A percentile compares a stretch with the other conserved stretches of the same genome.
phyloP scores from a whole-genome alignment of 2,888 invertebrate genomes.

The Hypolimnas misippus region DNA sequence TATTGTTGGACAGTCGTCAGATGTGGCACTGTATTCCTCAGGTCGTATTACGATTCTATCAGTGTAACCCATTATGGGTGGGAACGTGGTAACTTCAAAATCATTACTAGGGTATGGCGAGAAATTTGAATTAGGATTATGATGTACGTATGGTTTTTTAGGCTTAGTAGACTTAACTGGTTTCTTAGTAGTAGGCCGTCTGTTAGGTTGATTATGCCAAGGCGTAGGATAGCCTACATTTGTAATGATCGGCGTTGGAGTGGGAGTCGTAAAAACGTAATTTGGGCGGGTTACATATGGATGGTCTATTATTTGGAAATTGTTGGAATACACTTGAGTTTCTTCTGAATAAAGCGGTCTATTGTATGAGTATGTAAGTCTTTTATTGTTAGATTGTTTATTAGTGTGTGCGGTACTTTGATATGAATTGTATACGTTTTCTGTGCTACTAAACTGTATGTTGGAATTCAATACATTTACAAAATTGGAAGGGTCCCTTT shows the following conservation, averaged over 20 bases:
- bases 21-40: slow-evolving; percentile 72
- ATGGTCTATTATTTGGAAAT: slow-evolving; percentile 62
- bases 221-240: slow-evolving; percentile 70
- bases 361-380: slow-evolving; percentile 50
- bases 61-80: slow-evolving; percentile 68
- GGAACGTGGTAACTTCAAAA: slow-evolving; percentile 75
- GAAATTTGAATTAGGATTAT: slow-evolving; percentile 61
- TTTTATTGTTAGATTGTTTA: slow-evolving; percentile 50
- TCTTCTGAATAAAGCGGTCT: slow-evolving; percentile 61
- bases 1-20: slow-evolving; percentile 83
- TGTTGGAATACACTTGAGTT: slow-evolving; percentile 60
- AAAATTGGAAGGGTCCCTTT: slow-evolving; percentile 40
- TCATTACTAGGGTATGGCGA: slow-evolving; percentile 54
- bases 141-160: slow-evolving; percentile 60
- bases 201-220: slow-evolving; percentile 44
- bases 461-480: slow-evolving; percentile 44
- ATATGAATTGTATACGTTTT: slow-evolving; percentile 47
- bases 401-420: slow-evolving; percentile 46
- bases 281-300: slow-evolving; percentile 58
- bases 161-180: slow-evolving; percentile 63
- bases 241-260: slow-evolving; percentile 73
- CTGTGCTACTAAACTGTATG: slow-evolving; percentile 47
- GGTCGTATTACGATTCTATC: slow-evolving; percentile 78
- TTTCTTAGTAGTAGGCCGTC: slow-evolving; percentile 60
- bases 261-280: slow-evolving; percentile 63